phyloP scores from a whole-genome alignment of 2,113 vertebrate genomes.

The Sapajus apella region DNA sequence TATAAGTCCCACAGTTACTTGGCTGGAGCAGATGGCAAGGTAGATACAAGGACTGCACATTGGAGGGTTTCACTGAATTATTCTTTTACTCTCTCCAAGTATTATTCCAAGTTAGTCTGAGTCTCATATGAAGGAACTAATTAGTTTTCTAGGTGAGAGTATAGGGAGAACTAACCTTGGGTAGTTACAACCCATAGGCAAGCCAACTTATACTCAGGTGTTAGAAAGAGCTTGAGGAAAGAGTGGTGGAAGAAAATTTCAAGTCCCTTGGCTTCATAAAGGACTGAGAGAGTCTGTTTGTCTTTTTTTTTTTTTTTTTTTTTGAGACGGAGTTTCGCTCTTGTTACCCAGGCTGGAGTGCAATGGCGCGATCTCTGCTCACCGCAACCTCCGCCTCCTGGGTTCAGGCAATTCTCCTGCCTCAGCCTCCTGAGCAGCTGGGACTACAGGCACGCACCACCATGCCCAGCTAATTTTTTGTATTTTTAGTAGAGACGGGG shows the following conservation, averaged over 20 bases:
- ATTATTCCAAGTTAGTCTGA: neutral
- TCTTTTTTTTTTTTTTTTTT: no score
- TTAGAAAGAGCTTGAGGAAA: neutral
- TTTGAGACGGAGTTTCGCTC: no score
- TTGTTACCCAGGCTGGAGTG: no score
- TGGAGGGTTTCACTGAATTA: accelerated
- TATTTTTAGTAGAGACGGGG: no score
- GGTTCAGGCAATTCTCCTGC: no score
- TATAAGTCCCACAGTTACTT: neutral
- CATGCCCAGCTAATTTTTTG: no score
- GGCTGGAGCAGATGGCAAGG: neutral
- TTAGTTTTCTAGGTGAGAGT: neutral
- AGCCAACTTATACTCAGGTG: neutral
- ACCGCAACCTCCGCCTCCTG: no score
- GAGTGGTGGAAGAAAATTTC: neutral
- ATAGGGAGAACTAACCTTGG: neutral
- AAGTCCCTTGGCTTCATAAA: neutral
- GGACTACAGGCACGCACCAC: no score
- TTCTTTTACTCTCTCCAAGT: neutral
- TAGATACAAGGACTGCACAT: neutral
- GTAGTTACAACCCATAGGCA: no score
- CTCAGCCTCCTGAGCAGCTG: no score
- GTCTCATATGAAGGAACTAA: neutral
- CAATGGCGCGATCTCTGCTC: no score
- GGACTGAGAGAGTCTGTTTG: neutral